phyloP scores from a whole-genome alignment of 2,888 invertebrate species.

The Agrypnus murinus region DNA sequence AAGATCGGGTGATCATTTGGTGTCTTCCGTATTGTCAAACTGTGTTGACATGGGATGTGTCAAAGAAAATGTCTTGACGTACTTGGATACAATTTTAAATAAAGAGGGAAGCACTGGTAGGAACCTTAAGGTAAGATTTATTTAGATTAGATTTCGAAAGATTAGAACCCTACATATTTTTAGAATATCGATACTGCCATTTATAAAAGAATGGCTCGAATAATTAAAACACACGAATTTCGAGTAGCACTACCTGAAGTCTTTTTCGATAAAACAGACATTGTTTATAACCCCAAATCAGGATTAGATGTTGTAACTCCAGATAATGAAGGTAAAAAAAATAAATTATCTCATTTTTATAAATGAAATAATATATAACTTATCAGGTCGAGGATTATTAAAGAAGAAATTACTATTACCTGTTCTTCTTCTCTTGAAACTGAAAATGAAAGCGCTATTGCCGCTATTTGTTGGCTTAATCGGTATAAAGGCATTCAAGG shows the following conservation, averaged over 20 bases:
- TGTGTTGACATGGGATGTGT: slow-evolving; percentile 85
- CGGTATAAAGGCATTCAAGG: slow-evolving; percentile 88
- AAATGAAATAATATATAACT: too few relatives aligned
- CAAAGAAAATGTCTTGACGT: slow-evolving; percentile 84
- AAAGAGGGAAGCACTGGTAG: slow-evolving; percentile 73
- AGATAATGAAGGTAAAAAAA: slow-evolving; percentile 74
- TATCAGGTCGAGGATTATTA: slow-evolving; percentile 82
- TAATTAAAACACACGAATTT: slow-evolving; percentile 84
- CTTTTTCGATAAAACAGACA: slow-evolving; percentile 79
- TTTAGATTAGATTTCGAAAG: slow-evolving; percentile 1
- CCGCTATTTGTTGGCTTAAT: slow-evolving; percentile 87
- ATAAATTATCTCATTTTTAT: too few relatives aligned
- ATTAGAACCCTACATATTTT: slow-evolving; percentile 61
- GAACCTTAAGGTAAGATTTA: slow-evolving; percentile 68
- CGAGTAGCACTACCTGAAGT: slow-evolving; percentile 82
- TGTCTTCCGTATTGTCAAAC: slow-evolving; percentile 82
- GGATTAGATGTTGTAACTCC: slow-evolving; percentile 78
- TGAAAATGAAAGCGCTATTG: slow-evolving; percentile 89
- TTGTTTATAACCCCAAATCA: slow-evolving; percentile 79
- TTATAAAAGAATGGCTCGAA: slow-evolving; percentile 81
- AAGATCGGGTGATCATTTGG: slow-evolving; percentile 79
- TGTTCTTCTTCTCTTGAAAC: slow-evolving; percentile 84
- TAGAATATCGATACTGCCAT: slow-evolving; percentile 84
- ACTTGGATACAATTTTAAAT: slow-evolving; percentile 82
- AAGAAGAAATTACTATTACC: slow-evolving; percentile 90